Evolutionary conservation across 2,113 vertebrate species (phyloP), one percentile per base, ranked within the genome.

Genomic region (Ailuropoda melanoleuca): DNA sequence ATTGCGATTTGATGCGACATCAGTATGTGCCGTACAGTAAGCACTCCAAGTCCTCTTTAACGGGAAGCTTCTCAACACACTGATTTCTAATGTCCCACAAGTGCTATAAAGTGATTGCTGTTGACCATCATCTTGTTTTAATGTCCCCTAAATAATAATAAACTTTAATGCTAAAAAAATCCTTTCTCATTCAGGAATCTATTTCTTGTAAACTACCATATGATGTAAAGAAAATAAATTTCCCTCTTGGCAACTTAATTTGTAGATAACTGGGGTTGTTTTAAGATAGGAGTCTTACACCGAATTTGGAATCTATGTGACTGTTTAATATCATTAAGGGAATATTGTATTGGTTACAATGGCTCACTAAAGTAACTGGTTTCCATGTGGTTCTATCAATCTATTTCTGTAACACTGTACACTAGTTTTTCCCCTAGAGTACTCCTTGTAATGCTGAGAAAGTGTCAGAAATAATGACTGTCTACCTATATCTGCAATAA

Each of bases 391-490:
- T 99, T 99, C 87, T 98, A 99, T 99, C 99, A 99, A 99, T 99
- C 98, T 99, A 98, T 98, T 99, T 99, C 98, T 98, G 98, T 98
- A 98, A 98, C 97, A 97, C 98, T 93, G 97, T 99, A 99, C 98
- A 99, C 98, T 98, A 98, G 98, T 98, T 99, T 98, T 98, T 83
- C 98, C 99, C 98, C 98, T 95, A 98, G 99, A 99, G 99, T 98
- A 98, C 98, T 98, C 98, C 98, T 98, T 98, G 98, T 98, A 99
- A 98, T 98, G 99, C 99, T 98, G 98, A 98, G 98, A 99, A 99
- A 99, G 98, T 99, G 99, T 99, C 99, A 99, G 98, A 99, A 99
- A 99, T 99, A 99, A 99, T 99, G 99, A 99, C 99, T 99, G 98
- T 99, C 99, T 99, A 99, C 99, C 99, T 99, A 99, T 99, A 99